phyloP scores from a whole-genome alignment of 2,797 vertebrate genomes.

The Philypnodon macrostomus region DNA sequence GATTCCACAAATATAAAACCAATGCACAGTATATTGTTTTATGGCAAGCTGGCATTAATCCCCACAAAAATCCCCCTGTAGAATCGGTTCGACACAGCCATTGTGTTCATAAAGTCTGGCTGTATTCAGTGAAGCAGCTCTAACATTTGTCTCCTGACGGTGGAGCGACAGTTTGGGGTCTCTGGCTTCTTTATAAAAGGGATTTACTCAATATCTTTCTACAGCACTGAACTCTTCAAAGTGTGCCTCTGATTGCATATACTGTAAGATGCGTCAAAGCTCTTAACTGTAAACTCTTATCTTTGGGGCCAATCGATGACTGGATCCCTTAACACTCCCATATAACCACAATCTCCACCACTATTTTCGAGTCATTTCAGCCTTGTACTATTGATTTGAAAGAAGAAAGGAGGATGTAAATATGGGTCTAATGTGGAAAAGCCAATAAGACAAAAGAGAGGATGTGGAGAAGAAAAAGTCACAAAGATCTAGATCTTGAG shows the following conservation, averaged over 20 bases:
- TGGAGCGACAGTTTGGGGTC: conserved; percentile 54
- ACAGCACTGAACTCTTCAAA: conserved; percentile 23
- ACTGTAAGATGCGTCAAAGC: conserved; percentile 9
- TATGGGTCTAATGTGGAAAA: conserved; percentile 43
- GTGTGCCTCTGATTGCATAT: conserved; percentile 24
- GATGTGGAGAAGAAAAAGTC: conserved; percentile 45
- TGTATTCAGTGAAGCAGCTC: conserved; percentile 54
- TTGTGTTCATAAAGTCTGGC: conserved; percentile 56
- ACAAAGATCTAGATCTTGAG: conserved; percentile 29
- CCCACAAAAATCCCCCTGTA: conserved; percentile 49
- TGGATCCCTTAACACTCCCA: conserved; percentile 7
- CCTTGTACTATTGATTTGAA: conserved; percentile 45
- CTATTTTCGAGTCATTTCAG: conserved; percentile 49
- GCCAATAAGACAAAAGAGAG: conserved; percentile 32
- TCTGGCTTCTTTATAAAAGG: conserved; percentile 44
- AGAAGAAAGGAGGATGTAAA: conserved; percentile 26
- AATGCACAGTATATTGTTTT: conserved; percentile 51
- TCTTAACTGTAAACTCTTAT: conserved; percentile 16
- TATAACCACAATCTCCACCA: conserved; percentile 33
- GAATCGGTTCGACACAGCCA: conserved; percentile 58
- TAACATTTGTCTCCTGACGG: conserved; percentile 51
- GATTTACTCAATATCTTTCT: conserved; percentile 43
- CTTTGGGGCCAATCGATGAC: conserved; percentile 2
- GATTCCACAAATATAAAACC: conserved; percentile 49
- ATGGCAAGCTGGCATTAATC: conserved; percentile 46